Evolutionary conservation across 2,797 vertebrate genomes (phyloP), one percentile per base, ranked within the genome.

Genomic region (Phylloscopus collybita): DNA sequence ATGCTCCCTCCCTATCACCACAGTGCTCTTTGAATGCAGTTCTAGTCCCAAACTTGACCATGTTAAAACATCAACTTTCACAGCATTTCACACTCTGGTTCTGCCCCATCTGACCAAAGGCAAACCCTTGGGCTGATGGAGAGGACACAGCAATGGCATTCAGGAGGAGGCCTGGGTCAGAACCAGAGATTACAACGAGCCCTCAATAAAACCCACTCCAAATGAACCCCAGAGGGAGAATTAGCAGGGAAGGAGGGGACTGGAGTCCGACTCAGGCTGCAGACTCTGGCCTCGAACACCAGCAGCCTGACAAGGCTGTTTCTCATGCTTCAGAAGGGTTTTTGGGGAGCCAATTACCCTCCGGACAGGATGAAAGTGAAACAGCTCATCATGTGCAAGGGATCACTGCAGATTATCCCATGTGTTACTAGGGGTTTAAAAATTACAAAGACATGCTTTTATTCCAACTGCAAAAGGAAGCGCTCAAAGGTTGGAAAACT

Each of bases 141-240:
- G 71, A 36, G 66, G 71, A 26, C 18, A 6, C 0, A 1, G 45
- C 1, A 1, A 23, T 29, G 62, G 66, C 0, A 0, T 32, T 81
- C 40, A 36, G 62, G 38, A 53, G 27, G 18, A 80, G 19, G 29
- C 26, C 32, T 71, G 90, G 64, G 47, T 40, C 72, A 71, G 49
- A 86, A n/a, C 7, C 34, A 49, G 32, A 30, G 56, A n/a, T 53
- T 53, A 38, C 27, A 87, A 53, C 0, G 2, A 94, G 44, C n/a
- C 26, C 50, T 26, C 73, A 60, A 30, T 60, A 64, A 74, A 85
- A 92, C 13, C 1, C 29, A 17, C 8, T 29, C 42, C 3, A 4
- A 45, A 44, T 5, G 45, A 71, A 67, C 5, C 7, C 22, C 23
- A 23, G 61, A 38, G 23, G 62, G 71, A 44, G 45, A 42, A 49